A percentile compares a stretch with the other conserved stretches of the same genome.
Conservation (phyloP, 2,888 invertebrate species). For the Heliothis peltigera region DNA sequence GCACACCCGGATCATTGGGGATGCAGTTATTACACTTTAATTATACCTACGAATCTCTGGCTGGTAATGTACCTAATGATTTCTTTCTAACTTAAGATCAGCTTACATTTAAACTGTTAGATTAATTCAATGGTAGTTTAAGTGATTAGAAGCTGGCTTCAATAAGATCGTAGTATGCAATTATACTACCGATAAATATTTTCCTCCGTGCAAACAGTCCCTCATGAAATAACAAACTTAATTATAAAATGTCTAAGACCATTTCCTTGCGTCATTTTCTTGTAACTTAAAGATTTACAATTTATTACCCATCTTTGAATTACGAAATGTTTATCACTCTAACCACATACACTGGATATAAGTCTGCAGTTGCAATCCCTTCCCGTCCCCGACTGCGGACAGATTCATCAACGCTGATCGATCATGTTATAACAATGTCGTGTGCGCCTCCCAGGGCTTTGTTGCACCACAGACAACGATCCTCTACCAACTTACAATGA, state of each 20-base stretch:
- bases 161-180: too few species aligned
- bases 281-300: too few species aligned
- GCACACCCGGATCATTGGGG: slow-evolving; percentile 32
- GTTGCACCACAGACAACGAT: slow-evolving; percentile 66
- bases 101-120: too few species aligned
- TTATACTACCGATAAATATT: too few species aligned
- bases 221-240: too few species aligned
- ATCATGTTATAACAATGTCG: slow-evolving; percentile 81
- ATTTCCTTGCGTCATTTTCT: too few species aligned
- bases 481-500: slow-evolving; percentile 10
- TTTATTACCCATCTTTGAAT: background rate
- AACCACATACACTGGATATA: slow-evolving; percentile 16
- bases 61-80: slow-evolving; percentile 9
- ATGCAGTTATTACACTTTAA: slow-evolving; percentile 56
- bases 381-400: slow-evolving; percentile 48
- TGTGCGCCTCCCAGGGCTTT: slow-evolving; percentile 63
- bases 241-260: background rate
- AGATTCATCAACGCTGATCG: slow-evolving; percentile 77
- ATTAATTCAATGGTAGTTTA: too few species aligned
- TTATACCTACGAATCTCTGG: slow-evolving; percentile 42
- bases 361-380: slow-evolving; percentile 18
- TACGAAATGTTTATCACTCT: slow-evolving; percentile 1
- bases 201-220: too few species aligned
- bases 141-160: too few species aligned
- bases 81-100: background rate